Percentiles rank a stretch among this genome's conserved stretches.
Conservation (phyloP, 2,888 invertebrate species). For the Geophilus truncorum region DNA sequence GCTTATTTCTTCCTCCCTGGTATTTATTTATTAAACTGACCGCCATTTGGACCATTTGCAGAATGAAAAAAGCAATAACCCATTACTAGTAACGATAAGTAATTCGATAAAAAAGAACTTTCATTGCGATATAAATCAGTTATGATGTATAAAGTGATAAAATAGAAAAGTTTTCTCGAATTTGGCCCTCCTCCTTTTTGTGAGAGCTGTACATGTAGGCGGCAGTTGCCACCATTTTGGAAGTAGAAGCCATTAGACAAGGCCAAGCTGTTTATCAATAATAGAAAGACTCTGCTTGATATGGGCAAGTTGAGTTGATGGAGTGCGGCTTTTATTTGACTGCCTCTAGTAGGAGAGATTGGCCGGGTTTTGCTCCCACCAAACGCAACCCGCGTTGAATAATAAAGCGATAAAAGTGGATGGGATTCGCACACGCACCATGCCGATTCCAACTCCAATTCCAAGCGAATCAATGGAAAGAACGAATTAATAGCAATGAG, state of each 20-base stretch:
- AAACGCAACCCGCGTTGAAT: constrained; percentile 10
- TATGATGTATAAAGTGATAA: background rate
- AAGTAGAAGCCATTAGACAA: background rate
- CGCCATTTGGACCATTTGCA: no score
- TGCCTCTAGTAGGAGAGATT: constrained; percentile 2
- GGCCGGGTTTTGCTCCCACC: constrained; percentile 4
- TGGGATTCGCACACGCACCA: background rate
- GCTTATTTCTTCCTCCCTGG: no score
- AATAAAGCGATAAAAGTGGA: constrained; percentile 10
- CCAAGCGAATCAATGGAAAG: background rate
- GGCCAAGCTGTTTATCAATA: constrained; percentile 10
- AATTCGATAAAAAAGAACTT: background rate
- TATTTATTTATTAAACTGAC: no score
- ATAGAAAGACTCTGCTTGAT: background rate
- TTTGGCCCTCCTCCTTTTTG: no score
- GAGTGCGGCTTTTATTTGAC: constrained; percentile 5
- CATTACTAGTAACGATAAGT: no score
- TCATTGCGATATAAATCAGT: background rate
- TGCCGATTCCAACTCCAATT: constrained; percentile 4
- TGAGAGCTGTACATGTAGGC: no score
- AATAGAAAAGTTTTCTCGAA: background rate
- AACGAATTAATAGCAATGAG: background rate
- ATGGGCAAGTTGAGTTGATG: constrained; percentile 10
- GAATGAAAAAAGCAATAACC: no score
- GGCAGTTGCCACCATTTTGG: background rate